A percentile compares a stretch with the other conserved stretches of the same genome.
Conservation (phyloP, 1,140 invertebrate genomes). For the Euura saliciscinereae region DNA sequence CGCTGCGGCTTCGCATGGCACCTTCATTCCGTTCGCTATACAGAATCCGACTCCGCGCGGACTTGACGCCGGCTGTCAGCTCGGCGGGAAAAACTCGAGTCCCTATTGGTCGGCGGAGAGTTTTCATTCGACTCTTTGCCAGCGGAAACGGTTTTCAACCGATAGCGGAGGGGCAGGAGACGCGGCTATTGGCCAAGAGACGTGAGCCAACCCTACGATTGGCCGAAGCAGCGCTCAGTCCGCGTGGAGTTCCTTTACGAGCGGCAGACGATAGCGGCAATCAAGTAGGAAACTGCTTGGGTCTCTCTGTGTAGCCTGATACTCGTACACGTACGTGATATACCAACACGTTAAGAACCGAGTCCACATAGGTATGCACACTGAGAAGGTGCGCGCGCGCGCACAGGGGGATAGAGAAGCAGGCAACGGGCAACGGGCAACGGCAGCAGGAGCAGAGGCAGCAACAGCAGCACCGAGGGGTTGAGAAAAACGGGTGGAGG, state of each 20-base stretch:
- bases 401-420: too few relatives aligned
- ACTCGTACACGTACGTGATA: constrained; percentile 52
- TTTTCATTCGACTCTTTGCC: constrained; percentile 44
- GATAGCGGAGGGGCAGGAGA: constrained; percentile 15
- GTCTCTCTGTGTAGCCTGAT: constrained; percentile 56
- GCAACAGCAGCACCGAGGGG: constrained; percentile 33
- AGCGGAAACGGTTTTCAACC: constrained; percentile 9
- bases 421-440: not conserved
- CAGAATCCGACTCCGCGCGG: constrained; percentile 47
- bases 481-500: constrained; percentile 56
- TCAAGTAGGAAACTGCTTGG: constrained; percentile 63
- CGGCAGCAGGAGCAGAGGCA: not conserved
- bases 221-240: constrained; percentile 37
- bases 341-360: constrained; percentile 10
- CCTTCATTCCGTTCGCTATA: constrained; percentile 51
- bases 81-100: constrained; percentile 33
- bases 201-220: constrained; percentile 27
- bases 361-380: constrained; percentile 7
- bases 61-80: constrained; percentile 31
- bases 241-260: constrained; percentile 52
- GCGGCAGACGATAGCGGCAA: constrained; percentile 59
- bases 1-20: constrained; percentile 61
- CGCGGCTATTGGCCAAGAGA: constrained; percentile 38
- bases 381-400: constrained; percentile 8
- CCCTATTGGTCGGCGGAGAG: constrained; percentile 42